A percentile compares a stretch with the other conserved stretches of the same genome.
Evolutionary conservation across 2,797 vertebrate species (phyloP).

Genomic region (Coilia nasus): DNA sequence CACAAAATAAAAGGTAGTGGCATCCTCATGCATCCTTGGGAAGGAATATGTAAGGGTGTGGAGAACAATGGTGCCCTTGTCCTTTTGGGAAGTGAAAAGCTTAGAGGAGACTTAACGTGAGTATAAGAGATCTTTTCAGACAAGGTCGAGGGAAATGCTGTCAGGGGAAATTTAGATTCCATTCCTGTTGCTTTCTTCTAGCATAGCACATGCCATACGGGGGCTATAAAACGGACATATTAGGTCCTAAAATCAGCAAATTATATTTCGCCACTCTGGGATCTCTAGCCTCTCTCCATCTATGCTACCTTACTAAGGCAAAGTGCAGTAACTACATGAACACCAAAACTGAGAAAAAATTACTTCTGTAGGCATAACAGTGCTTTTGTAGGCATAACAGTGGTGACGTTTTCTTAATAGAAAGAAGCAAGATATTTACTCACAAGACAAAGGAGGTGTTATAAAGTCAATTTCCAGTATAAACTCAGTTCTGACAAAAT

Average conservation of each 20-base stretch:
- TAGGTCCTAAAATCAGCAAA: constrained; percentile 17
- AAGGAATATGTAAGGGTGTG: constrained; percentile 43
- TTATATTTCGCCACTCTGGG: background rate
- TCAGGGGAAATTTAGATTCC: constrained; percentile 71
- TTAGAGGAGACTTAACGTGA: constrained; percentile 45
- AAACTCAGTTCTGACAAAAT: no score
- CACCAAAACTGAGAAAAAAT: no score
- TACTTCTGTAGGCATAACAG: no score
- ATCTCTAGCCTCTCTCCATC: background rate
- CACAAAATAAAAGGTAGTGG: constrained; percentile 44
- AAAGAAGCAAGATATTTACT: no score
- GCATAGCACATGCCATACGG: constrained; percentile 61
- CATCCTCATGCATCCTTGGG: constrained; percentile 43
- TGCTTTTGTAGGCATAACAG: no score
- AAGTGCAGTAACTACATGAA: no score
- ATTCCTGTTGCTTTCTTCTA: constrained; percentile 64
- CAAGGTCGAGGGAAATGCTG: constrained; percentile 70
- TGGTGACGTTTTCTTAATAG: no score
- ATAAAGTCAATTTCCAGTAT: no score
- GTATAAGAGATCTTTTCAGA: constrained; percentile 68
- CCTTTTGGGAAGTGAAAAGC: constrained; percentile 43
- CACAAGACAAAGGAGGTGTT: no score
- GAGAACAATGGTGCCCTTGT: constrained; percentile 59
- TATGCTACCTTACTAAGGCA: no score
- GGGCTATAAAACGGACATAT: constrained; percentile 69